Percentiles rank a stretch among this genome's conserved stretches.
These are phyloP conservation scores for Sericinus montela DNA, from an alignment of 2,888 invertebrate genomes.

Conservation along the genomic window DNA sequence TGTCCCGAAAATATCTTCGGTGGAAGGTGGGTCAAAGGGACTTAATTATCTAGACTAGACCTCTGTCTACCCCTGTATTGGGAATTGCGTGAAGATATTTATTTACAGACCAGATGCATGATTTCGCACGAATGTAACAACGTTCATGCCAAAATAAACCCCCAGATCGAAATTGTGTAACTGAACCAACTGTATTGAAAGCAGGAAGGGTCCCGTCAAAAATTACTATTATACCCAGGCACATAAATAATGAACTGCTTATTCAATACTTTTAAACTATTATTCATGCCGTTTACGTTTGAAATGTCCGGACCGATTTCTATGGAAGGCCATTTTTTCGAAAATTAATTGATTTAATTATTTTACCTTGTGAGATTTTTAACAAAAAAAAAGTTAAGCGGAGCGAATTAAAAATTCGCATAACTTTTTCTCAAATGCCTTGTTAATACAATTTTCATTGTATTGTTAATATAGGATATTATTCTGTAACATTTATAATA, in stretches of 20 bases:
- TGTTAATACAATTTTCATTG: no score
- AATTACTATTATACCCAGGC: constrained; percentile 71
- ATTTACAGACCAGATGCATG: constrained; percentile 7
- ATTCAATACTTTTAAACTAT: constrained; percentile 79
- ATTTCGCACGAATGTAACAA: constrained; percentile 10
- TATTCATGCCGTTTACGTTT: constrained; percentile 78
- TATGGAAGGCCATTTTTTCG: constrained; percentile 54
- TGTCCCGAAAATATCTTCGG: no score
- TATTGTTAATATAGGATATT: no score
- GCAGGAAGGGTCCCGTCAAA: constrained; percentile 78
- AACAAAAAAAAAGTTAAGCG: constrained; percentile 28
- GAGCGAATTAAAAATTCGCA: constrained; percentile 39
- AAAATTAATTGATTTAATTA: constrained; percentile 71
- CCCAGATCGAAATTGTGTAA: constrained; percentile 63
- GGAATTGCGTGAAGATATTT: no score
- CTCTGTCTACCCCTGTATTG: no score
- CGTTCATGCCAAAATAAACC: constrained; percentile 27
- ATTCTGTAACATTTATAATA: no score
- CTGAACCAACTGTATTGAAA: constrained; percentile 61
- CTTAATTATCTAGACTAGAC: no score
- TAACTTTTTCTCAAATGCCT: no score
- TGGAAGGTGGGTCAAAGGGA: no score
- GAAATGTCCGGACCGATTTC: constrained; percentile 68
- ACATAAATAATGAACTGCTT: constrained; percentile 77
- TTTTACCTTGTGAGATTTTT: constrained; percentile 59